Conservation (phyloP, 2,797 vertebrate genomes). For the Chromobotia macracanthus region DNA sequence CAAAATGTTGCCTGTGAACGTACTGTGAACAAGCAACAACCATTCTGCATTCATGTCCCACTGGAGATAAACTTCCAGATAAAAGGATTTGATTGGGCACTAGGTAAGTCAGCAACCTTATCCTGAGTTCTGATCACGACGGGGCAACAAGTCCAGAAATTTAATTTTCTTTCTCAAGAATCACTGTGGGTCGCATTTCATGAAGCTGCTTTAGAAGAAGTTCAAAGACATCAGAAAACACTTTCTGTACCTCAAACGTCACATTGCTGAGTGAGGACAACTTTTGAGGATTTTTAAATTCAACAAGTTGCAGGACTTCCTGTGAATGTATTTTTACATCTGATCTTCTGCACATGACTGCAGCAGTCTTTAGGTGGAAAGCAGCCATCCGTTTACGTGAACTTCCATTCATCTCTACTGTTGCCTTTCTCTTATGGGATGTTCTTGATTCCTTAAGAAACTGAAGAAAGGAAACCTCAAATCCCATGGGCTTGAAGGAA, state of each 20-base stretch:
- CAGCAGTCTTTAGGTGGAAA: slow-evolving; percentile 55
- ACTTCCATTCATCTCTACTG: slow-evolving; percentile 57
- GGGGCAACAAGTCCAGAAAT: slow-evolving; percentile 35
- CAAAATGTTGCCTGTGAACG: slow-evolving; percentile 14
- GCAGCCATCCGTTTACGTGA: slow-evolving; percentile 73
- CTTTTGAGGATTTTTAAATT: slow-evolving; percentile 86
- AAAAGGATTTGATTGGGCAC: background rate
- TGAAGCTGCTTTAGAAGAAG: slow-evolving; percentile 90
- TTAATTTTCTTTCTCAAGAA: slow-evolving; percentile 76
- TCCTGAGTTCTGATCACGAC: slow-evolving; percentile 68
- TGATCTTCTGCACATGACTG: slow-evolving; percentile 56
- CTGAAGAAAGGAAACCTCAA: slow-evolving; percentile 94
- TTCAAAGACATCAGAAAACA: slow-evolving; percentile 80
- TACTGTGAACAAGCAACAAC: slow-evolving; percentile 10
- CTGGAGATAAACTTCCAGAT: background rate
- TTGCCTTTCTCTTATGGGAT: slow-evolving; percentile 64
- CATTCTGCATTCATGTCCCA: slow-evolving; percentile 25
- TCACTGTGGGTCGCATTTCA: slow-evolving; percentile 89
- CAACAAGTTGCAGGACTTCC: slow-evolving; percentile 79
- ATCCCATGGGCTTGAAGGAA: slow-evolving; percentile 96
- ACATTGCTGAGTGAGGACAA: slow-evolving; percentile 83
- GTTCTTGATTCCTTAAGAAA: slow-evolving; percentile 93
- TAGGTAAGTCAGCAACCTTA: slow-evolving; percentile 57
- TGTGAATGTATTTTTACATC: slow-evolving; percentile 63
- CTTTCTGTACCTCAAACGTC: slow-evolving; percentile 85